These are phyloP conservation scores for Isurus oxyrinchus DNA, from an alignment of 2,113 vertebrate species.

Conservation along the genomic window DNA sequence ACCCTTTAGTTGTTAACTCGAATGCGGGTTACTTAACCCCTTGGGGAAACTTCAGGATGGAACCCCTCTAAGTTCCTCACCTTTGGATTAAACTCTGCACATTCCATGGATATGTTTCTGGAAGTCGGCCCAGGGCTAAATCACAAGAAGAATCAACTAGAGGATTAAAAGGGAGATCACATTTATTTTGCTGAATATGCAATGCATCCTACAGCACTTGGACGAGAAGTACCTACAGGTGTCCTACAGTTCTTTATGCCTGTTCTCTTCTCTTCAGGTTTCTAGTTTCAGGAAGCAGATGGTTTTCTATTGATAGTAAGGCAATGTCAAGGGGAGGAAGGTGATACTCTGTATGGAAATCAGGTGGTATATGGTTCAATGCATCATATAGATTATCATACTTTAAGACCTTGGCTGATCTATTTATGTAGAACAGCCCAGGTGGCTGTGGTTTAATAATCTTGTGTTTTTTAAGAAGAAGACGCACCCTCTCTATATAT, in stretches of 20 bases:
- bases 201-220: constrained; percentile 9
- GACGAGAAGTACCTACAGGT: constrained; percentile 48
- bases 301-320: constrained; percentile 60
- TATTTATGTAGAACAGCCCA: constrained; percentile 60
- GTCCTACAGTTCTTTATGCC: constrained; percentile 40
- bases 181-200: background rate
- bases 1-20: background rate
- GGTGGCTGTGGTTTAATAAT: constrained; percentile 63
- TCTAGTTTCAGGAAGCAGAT: constrained; percentile 65
- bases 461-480: background rate
- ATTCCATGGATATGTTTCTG: background rate
- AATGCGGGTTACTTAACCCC: background rate
- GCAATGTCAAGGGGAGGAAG: constrained; percentile 54
- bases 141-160: constrained; percentile 4
- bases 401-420: constrained; percentile 52
- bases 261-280: constrained; percentile 37
- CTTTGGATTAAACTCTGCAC: constrained; percentile 4
- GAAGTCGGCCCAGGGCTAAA: background rate
- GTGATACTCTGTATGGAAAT: constrained; percentile 51
- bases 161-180: background rate
- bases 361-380: constrained; percentile 59
- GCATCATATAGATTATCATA: constrained; percentile 65
- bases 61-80: constrained; percentile 27
- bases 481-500: background rate
- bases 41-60: constrained; percentile 29